Evolutionary conservation across 2,888 invertebrate genomes (phyloP).

Genomic region (Limenitis arthemis): DNA sequence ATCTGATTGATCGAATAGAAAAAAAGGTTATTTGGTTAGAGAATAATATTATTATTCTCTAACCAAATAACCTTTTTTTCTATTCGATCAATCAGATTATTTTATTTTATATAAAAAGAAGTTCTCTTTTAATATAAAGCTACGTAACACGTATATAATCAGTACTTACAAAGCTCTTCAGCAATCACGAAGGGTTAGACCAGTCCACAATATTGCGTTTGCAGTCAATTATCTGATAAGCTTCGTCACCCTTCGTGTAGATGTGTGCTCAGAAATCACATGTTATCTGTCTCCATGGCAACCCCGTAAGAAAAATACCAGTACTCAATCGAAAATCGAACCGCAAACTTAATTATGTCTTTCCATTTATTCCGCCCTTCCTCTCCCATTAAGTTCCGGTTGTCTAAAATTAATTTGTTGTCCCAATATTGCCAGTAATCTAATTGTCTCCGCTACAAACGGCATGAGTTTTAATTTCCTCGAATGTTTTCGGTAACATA

Average conservation of each 20-base stretch:
- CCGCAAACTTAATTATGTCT: conserved; percentile 44
- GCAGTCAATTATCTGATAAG: conserved; percentile 64
- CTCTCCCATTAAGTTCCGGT: conserved; percentile 25
- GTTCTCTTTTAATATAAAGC: background rate
- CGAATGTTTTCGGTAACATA: conserved; percentile 8
- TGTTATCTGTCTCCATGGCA: conserved; percentile 38
- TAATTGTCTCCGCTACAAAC: conserved; percentile 44
- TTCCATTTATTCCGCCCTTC: conserved; percentile 29
- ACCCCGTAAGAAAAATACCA: conserved; percentile 35
- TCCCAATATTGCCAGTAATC: conserved; percentile 41
- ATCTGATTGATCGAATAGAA: too few relatives aligned
- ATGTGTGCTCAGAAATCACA: conserved; percentile 19
- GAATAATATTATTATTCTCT: too few relatives aligned
- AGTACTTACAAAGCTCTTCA: background rate
- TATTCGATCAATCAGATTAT: too few relatives aligned
- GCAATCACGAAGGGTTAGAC: conserved; percentile 12
- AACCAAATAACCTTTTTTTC: too few relatives aligned
- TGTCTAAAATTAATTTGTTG: conserved; percentile 47
- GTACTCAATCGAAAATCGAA: conserved; percentile 32
- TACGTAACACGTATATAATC: background rate
- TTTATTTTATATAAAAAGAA: too few relatives aligned
- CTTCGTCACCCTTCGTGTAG: conserved; percentile 34
- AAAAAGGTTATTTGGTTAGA: too few relatives aligned
- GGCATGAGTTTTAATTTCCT: conserved; percentile 33
- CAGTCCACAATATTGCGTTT: conserved; percentile 16